These are phyloP conservation scores for Verasper variegatus DNA, from an alignment of 2,113 vertebrate genomes.

Conservation along the genomic window DNA sequence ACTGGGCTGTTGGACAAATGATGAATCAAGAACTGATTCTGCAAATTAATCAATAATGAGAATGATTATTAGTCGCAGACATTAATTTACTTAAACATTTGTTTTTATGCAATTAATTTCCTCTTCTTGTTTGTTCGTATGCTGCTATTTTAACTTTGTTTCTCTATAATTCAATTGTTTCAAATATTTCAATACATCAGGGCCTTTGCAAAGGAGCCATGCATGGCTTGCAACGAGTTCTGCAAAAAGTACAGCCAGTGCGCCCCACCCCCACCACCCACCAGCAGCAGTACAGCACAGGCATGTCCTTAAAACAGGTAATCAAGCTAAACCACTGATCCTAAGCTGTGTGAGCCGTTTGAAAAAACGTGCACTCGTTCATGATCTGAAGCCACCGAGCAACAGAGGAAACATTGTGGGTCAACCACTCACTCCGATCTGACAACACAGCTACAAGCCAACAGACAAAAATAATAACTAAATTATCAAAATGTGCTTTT, in stretches of 20 bases:
- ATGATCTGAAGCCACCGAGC: constrained; percentile 54
- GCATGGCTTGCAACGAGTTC: constrained; percentile 28
- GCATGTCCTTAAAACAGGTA: constrained; percentile 78
- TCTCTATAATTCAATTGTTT: too few species aligned
- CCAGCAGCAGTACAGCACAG: constrained; percentile 37
- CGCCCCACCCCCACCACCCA: constrained; percentile 39
- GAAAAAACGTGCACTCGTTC: constrained; percentile 64
- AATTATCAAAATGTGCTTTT: neutral
- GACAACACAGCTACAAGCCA: neutral
- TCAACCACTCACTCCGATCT: constrained; percentile 12
- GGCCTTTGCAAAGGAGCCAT: constrained; percentile 1
- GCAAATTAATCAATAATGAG: too few species aligned
- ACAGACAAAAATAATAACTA: neutral
- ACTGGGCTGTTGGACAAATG: too few species aligned
- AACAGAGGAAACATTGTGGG: constrained; percentile 19
- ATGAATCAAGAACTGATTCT: too few species aligned
- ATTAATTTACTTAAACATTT: too few species aligned
- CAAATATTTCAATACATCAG: neutral
- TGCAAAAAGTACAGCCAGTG: constrained; percentile 26
- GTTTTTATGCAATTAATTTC: too few species aligned
- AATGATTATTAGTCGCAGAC: too few species aligned
- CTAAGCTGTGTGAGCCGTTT: constrained; percentile 77
- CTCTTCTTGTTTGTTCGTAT: too few species aligned
- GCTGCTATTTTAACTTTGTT: too few species aligned
- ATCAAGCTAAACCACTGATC: constrained; percentile 80